Evolutionary conservation across 2,888 invertebrate genomes (phyloP).

Genomic region (Conomelus anceps): DNA sequence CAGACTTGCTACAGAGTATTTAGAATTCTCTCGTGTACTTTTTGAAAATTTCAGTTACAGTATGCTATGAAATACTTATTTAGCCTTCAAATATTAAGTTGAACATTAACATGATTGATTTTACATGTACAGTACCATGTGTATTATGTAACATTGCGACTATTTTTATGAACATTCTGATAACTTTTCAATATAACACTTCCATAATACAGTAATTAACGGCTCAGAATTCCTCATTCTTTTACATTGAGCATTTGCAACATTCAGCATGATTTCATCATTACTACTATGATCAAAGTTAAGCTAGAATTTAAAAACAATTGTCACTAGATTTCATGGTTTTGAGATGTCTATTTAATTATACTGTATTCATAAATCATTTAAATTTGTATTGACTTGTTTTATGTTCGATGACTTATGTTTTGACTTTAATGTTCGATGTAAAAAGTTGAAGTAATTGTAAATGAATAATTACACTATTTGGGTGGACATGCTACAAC

Average conservation of each 20-base stretch:
- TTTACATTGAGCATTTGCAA: neutral
- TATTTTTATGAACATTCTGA: neutral
- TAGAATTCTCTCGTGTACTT: too few relatives aligned
- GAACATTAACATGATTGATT: too few relatives aligned
- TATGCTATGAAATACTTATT: too few relatives aligned
- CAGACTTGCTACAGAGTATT: too few relatives aligned
- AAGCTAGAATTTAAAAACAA: neutral
- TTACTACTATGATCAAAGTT: neutral
- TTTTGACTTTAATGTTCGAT: neutral
- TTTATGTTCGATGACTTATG: too few relatives aligned
- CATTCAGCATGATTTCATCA: neutral
- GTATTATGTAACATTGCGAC: too few relatives aligned
- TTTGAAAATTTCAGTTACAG: too few relatives aligned
- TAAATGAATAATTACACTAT: too few relatives aligned
- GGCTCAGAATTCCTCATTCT: neutral
- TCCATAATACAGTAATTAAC: too few relatives aligned
- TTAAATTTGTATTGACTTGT: neutral
- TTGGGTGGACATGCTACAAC: too few relatives aligned
- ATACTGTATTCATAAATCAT: neutral
- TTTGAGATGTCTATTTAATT: neutral
- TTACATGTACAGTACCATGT: too few relatives aligned
- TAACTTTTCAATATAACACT: neutral
- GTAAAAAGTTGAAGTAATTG: neutral
- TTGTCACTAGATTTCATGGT: neutral
- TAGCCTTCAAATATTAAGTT: too few relatives aligned